phyloP scores from a whole-genome alignment of 2,797 vertebrate species.

The Iguana delicatissima region DNA sequence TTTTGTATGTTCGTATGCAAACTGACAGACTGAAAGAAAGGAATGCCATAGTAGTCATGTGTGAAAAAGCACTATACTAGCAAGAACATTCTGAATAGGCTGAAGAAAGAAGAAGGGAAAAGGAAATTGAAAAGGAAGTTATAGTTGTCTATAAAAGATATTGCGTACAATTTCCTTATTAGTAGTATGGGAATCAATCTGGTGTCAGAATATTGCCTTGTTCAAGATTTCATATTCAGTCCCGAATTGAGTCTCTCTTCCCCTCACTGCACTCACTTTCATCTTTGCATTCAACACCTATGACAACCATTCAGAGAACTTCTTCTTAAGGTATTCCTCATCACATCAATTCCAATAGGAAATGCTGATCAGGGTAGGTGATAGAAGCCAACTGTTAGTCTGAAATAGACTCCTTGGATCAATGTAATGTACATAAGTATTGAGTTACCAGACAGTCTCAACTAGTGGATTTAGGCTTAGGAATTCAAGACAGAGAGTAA shows the following conservation, averaged over 20 bases:
- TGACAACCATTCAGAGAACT: neutral
- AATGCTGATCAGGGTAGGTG: neutral
- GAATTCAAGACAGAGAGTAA: neutral
- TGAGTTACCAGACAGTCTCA: neutral
- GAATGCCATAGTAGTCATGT: neutral
- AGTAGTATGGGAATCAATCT: neutral
- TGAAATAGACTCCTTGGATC: neutral
- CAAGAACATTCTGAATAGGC: neutral
- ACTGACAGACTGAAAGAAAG: neutral
- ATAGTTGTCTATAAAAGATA: neutral
- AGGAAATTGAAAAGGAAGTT: neutral
- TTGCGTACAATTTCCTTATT: neutral
- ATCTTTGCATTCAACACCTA: neutral
- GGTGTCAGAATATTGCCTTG: neutral
- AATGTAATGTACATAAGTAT: no score
- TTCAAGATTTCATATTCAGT: neutral
- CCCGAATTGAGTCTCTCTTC: neutral
- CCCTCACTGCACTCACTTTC: neutral
- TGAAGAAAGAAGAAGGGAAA: neutral
- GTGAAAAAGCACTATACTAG: neutral
- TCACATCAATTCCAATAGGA: neutral
- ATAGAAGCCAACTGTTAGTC: neutral
- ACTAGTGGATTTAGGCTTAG: no score
- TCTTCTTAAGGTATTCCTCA: neutral
- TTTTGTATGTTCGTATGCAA: neutral